Base-by-base conservation (phyloP, 2,113 vertebrate genomes). In the Cheirogaleus medius region DNA sequence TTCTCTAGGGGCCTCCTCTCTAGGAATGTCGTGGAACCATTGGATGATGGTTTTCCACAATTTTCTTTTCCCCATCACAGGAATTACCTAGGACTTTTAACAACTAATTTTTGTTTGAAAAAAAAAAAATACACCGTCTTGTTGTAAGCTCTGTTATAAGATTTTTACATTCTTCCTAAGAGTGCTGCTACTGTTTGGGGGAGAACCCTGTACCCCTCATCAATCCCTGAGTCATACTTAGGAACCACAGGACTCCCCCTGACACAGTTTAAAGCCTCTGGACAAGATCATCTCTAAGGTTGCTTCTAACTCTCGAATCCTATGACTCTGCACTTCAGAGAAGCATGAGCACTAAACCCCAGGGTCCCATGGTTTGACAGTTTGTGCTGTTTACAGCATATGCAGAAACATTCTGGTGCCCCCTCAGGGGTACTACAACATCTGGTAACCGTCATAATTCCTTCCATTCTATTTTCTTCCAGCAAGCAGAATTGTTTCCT, bases 401-500 rank as follows among this genome's bases (percentile, higher is more conserved):
- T 12, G 74, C 52, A 18, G 69, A 76, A 77, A n/a, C 56, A 34
- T 87, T 77, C 93, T 71, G 73, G 73, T 69, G 32, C 27, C 91
- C 87, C 69, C 93, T 6, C 11, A 8, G 74, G 94, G 73, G 21
- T 44, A 2, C 44, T 81, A 94, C 47, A 89, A 73, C 97, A 98
- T 97, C 97, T 98, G 98, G 84, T 64, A 81, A 32, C 58, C 2
- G 0, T 93, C 96, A 89, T 89, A 73, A 97, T 81, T 90, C 68
- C 81, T 94, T 60, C 82, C 44, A 66, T 95, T 58, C 83, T 78
- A 47, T 90, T 96, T 96, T 73, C 96, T 82, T 97, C 60, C 78
- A 87, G 95, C 87, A 76, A 93, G 91, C 95, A 87, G 63, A 96
- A 89, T 84, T n/a, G 44, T 95, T 96, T 76, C 86, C 96, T 97